These are phyloP conservation scores for Phalera bucephala DNA, from an alignment of 2,888 invertebrate genomes.

Conservation along the genomic window DNA sequence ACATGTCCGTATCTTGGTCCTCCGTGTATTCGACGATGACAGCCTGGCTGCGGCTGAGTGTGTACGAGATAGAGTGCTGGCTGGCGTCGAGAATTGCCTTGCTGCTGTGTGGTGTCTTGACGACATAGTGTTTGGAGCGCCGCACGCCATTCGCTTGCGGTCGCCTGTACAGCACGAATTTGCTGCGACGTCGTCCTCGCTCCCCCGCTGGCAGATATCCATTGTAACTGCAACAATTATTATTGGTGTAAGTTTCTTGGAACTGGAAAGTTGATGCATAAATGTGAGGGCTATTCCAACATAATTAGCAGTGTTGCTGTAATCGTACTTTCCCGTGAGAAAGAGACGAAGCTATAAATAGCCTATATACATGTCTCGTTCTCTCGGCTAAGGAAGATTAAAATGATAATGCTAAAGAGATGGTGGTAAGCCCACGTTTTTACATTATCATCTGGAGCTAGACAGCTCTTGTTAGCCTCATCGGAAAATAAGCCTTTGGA, in stretches of 20 bases:
- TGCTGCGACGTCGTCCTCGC: constrained; percentile 95
- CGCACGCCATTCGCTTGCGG: constrained; percentile 95
- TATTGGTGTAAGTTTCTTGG: too few relatives aligned
- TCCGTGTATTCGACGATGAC: constrained; percentile 99
- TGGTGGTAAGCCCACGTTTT: too few relatives aligned
- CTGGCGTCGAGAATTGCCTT: constrained; percentile 96
- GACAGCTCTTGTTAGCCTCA: too few relatives aligned
- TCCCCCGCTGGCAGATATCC: constrained; percentile 96
- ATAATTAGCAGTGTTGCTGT: too few relatives aligned
- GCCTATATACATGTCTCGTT: too few relatives aligned
- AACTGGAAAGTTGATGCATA: too few relatives aligned
- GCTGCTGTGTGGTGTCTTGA: constrained; percentile 97
- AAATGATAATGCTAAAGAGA: neutral
- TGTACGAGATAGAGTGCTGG: constrained; percentile 98
- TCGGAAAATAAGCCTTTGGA: too few relatives aligned
- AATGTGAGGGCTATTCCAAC: too few relatives aligned
- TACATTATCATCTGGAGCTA: too few relatives aligned
- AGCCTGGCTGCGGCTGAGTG: constrained; percentile 96
- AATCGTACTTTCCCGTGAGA: too few relatives aligned
- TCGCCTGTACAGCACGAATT: constrained; percentile 95
- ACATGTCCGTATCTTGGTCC: constrained; percentile 99
- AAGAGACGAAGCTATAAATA: too few relatives aligned
- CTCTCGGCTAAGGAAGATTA: neutral
- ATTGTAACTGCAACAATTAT: constrained; percentile 89
- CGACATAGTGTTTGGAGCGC: constrained; percentile 97